Conservation (phyloP, 1,140 invertebrate genomes). For the Stenopsyche tienmushanensis region DNA sequence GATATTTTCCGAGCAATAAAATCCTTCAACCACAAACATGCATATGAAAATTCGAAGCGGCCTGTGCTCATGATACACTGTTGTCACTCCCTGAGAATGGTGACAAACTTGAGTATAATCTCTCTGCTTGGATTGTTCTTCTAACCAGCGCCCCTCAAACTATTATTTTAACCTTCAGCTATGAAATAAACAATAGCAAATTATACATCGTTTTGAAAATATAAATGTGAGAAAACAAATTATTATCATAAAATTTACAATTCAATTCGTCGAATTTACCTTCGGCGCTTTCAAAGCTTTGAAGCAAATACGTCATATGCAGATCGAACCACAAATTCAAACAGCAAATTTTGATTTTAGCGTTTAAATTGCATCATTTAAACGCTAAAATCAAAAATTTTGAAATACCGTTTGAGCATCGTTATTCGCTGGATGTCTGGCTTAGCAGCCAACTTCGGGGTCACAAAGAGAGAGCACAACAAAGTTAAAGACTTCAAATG, state of each 20-base stretch:
- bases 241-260: no score
- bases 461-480: not conserved
- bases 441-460: not conserved
- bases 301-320: not conserved
- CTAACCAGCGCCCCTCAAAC: not conserved
- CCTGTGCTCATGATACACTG: constrained; percentile 1
- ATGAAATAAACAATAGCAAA: no score
- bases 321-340: no score
- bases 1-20: constrained; percentile 33
- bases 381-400: not conserved
- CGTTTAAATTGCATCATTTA: not conserved
- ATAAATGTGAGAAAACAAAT: no score
- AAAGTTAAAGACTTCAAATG: constrained; percentile 7
- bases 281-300: not conserved
- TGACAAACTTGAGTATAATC: constrained; percentile 7
- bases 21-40: constrained; percentile 20
- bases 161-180: no score
- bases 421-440: no score
- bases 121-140: not conserved
- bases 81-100: not conserved
- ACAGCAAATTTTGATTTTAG: no score
- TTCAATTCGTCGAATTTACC: not conserved
- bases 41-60: constrained; percentile 10
- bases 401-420: not conserved
- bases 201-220: no score